A percentile compares a stretch with the other conserved stretches of the same genome.
Evolutionary conservation across 2,888 invertebrate genomes (phyloP).

Genomic region (Scaptodrosophila latifasciaeformis): DNA sequence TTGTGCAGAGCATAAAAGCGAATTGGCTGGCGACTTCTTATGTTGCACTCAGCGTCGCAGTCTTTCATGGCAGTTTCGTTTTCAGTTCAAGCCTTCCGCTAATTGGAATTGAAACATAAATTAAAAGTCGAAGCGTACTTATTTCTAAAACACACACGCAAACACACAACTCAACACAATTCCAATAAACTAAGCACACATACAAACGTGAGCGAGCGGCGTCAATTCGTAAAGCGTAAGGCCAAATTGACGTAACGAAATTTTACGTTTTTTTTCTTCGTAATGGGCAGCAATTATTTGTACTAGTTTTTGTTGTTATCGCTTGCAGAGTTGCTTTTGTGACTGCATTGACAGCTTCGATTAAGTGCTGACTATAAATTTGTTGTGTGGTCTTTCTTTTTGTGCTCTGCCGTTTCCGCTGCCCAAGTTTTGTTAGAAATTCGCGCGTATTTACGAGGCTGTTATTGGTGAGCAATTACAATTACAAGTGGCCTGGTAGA

Average conservation of each 20-base stretch:
- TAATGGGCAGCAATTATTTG: slow-evolving; percentile 48
- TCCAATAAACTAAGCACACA: neutral
- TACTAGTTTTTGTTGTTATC: slow-evolving; percentile 19
- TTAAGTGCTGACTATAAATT: slow-evolving; percentile 73
- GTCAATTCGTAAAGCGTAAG: no score
- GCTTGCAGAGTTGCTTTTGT: slow-evolving; percentile 20
- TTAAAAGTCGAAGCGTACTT: slow-evolving; percentile 70
- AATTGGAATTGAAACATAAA: slow-evolving; percentile 75
- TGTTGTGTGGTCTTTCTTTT: slow-evolving; percentile 21
- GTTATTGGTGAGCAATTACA: slow-evolving; percentile 48
- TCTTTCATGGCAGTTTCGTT: no score
- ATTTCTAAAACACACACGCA: neutral
- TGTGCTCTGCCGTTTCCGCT: slow-evolving; percentile 3
- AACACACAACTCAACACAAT: neutral
- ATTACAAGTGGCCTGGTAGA: slow-evolving; percentile 36
- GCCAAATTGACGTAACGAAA: slow-evolving; percentile 38
- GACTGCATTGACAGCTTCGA: slow-evolving; percentile 66
- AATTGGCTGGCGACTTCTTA: no score
- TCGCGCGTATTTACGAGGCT: slow-evolving; percentile 52
- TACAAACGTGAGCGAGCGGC: no score
- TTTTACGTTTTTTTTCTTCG: slow-evolving; percentile 56
- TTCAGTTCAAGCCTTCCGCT: slow-evolving; percentile 69
- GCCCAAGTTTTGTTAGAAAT: no score
- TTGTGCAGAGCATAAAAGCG: slow-evolving; percentile 50
- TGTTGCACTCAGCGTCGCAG: no score